Base-by-base conservation (phyloP, 2,797 vertebrate genomes). In the Schizopygopsis malacanthus region DNA sequence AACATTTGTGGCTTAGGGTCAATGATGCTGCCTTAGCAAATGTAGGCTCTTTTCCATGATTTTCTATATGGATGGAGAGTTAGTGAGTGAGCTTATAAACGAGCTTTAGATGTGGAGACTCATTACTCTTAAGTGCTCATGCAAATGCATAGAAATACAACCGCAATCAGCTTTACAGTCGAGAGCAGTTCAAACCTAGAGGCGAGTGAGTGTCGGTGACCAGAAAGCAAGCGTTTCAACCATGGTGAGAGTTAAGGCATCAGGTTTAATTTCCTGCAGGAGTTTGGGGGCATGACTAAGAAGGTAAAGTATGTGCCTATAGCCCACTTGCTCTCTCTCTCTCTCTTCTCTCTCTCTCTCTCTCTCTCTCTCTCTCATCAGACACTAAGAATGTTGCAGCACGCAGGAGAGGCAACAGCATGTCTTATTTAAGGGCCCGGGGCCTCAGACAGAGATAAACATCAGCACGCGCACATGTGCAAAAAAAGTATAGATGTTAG, bases 181-280 rank as follows among this genome's bases (percentile, higher is more conserved):
- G 0, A 73, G 69, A 81, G 39, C 28, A 41, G 76, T 82, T 86
- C 88, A 59, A 65, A 45, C 25, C 28, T 6, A 78, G 61, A 78
- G 56, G 41, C 7, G 0, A 79, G 77, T 81, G 39, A 86, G 65
- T 37, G 56, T 6, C 43, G 12, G 52, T 86, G 80, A 89, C 69
- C 54, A 65, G 54, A 84, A 89, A 83, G 84, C 70, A 75, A 84
- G 33, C 4, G 22, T 72, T 81, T 85, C 41, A 63, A 87, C 70
- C 79, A 85, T 78, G 63, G 88, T 80, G 72, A 82, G 88, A 77
- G 86, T 81, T 59, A 61, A 83, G 65, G 85, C 86, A 87, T 91
- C 89, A 85, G 73, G 56, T 87, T 89, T 85, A 89, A 90, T 90
- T 91, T 91, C 90, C 91, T 90, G 90, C 71, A 54, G 25, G 82